These are phyloP conservation scores for Mustela lutreola DNA, from an alignment of 2,113 vertebrate genomes.

Conservation along the genomic window DNA sequence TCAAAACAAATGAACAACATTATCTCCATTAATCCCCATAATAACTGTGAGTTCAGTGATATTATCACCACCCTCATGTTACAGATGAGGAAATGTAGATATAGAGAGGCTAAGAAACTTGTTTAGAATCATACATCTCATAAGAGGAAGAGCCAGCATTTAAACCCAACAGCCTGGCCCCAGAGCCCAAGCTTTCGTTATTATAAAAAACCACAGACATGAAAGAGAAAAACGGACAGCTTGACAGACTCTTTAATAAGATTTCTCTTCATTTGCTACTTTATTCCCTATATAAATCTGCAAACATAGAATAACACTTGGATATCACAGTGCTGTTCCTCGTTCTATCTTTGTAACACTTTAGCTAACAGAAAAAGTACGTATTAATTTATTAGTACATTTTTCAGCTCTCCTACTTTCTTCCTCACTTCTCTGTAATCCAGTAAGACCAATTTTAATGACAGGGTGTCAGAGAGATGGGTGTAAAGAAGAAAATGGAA, in stretches of 20 bases:
- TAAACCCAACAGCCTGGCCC: slow-evolving; percentile 5
- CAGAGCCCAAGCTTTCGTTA: not conserved
- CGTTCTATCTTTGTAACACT: not conserved
- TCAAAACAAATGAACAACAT: slow-evolving; percentile 44
- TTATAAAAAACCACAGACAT: not conserved
- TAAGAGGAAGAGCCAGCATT: not conserved
- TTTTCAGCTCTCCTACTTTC: not conserved
- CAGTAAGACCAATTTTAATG: not conserved
- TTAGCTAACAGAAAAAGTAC: not conserved
- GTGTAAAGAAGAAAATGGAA: not conserved
- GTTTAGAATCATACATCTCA: not conserved
- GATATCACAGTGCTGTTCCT: not conserved
- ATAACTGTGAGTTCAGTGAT: not conserved
- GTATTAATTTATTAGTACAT: not conserved
- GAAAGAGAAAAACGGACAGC: not conserved
- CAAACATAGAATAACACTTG: not conserved
- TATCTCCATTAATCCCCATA: not conserved
- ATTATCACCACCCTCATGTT: not conserved
- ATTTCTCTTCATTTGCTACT: not conserved
- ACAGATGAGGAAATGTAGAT: not conserved
- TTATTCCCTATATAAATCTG: not conserved
- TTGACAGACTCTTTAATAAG: not conserved
- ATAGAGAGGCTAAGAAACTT: not conserved
- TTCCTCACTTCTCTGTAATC: not conserved
- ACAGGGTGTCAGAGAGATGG: not conserved